Evolutionary conservation across 2,797 vertebrate species (phyloP).

Genomic region (Onychomys torridus): DNA sequence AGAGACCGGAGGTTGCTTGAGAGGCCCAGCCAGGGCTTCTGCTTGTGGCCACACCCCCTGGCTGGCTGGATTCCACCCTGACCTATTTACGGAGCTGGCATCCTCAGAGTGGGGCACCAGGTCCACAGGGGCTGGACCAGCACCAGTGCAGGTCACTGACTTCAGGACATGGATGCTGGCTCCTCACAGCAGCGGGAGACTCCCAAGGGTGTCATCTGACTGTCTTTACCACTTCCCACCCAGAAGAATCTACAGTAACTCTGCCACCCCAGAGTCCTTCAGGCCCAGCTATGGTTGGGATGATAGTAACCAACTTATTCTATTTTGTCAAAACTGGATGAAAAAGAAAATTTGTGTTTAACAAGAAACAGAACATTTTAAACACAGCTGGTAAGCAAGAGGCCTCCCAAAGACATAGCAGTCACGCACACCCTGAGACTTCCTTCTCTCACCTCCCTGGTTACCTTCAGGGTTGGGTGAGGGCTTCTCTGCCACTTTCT

Average conservation of each 20-base stretch:
- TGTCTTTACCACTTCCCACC: neutral
- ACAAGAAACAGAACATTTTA: neutral
- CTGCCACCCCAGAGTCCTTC: neutral
- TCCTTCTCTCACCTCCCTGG: neutral
- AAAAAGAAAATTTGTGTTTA: neutral
- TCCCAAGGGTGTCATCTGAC: neutral
- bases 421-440: neutral
- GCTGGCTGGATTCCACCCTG: neutral
- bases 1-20: neutral
- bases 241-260: no score
- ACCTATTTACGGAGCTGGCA: neutral
- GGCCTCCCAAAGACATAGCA: neutral
- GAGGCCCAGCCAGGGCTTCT: neutral
- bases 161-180: neutral
- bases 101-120: no score
- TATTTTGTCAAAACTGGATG: neutral
- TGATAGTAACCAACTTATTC: neutral
- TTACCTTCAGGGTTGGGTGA: neutral
- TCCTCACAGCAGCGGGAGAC: neutral
- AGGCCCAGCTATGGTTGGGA: neutral
- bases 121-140: neutral
- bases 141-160: neutral
- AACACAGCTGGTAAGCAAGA: neutral
- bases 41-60: accelerated
- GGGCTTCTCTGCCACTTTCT: neutral